Evolutionary conservation across 1,140 invertebrate species (phyloP).

Genomic region (Lethocerus indicus): DNA sequence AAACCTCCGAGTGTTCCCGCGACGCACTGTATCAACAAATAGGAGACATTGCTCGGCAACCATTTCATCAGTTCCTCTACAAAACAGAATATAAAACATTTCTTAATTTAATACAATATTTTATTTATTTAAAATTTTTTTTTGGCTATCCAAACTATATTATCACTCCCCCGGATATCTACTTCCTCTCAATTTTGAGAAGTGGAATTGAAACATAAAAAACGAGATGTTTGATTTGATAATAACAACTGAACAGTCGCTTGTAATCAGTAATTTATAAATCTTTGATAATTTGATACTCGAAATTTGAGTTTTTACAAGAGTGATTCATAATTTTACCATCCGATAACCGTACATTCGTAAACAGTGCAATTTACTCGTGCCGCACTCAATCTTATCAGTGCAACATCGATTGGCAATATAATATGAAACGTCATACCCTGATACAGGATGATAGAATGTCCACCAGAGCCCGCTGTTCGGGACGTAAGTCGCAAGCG

Average conservation of each 20-base stretch:
- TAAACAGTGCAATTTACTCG: too few relatives aligned
- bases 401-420: too few relatives aligned
- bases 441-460: slow-evolving; percentile 87
- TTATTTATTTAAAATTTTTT: neutral
- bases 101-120: slow-evolving; percentile 1
- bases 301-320: too few relatives aligned
- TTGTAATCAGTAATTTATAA: too few relatives aligned
- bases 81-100: slow-evolving; percentile 18
- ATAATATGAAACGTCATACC: slow-evolving; percentile 33
- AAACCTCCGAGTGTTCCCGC: slow-evolving; percentile 81
- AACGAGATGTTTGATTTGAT: too few relatives aligned
- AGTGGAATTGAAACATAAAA: too few relatives aligned
- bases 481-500: slow-evolving; percentile 81
- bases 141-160: neutral
- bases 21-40: slow-evolving; percentile 71
- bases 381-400: too few relatives aligned
- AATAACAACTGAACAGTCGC: too few relatives aligned
- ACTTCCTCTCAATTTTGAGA: neutral
- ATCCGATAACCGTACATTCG: too few relatives aligned
- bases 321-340: too few relatives aligned
- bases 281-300: too few relatives aligned
- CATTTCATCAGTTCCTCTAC: slow-evolving; percentile 61
- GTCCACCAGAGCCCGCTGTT: slow-evolving; percentile 95
- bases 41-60: slow-evolving; percentile 58
- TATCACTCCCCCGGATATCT: neutral